These are phyloP conservation scores for Clunio marinus DNA, from an alignment of 2,888 invertebrate genomes.

Conservation along the genomic window DNA sequence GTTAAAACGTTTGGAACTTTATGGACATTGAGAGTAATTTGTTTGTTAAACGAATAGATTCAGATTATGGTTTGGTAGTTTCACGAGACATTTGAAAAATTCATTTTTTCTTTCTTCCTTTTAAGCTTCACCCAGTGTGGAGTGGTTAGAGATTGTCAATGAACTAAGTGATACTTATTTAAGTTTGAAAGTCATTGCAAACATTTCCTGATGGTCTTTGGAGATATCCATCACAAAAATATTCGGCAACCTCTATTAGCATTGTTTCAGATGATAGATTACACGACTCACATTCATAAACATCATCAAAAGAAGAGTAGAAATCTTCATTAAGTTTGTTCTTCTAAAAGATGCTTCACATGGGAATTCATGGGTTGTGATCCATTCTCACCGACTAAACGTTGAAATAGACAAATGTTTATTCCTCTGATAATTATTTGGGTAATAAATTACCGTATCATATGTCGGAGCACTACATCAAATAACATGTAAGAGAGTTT, in stretches of 20 bases:
- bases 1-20: neutral
- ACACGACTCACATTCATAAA: slow-evolving; percentile 1
- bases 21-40: slow-evolving; percentile 30
- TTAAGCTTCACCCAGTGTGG: neutral
- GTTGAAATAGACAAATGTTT: slow-evolving; percentile 30
- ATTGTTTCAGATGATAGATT: slow-evolving; percentile 38
- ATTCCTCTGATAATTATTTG: slow-evolving; percentile 28
- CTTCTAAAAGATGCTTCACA: neutral
- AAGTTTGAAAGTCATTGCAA: too few relatives aligned
- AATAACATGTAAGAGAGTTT: neutral
- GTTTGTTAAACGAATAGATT: slow-evolving; percentile 23
- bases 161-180: too few relatives aligned
- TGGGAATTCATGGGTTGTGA: neutral
- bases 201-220: neutral
- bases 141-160: too few relatives aligned
- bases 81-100: neutral
- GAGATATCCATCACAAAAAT: neutral
- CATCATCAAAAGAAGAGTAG: slow-evolving; percentile 5
- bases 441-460: slow-evolving; percentile 36
- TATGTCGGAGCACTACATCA: neutral
- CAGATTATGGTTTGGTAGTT: neutral
- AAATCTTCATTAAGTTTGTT: slow-evolving; percentile 30
- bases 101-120: neutral
- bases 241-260: slow-evolving; percentile 29
- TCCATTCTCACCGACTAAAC: slow-evolving; percentile 24